Evolutionary conservation across 1,140 invertebrate genomes (phyloP), one percentile per base, ranked within the genome.

Genomic region (Akabosia matsudoensis): DNA sequence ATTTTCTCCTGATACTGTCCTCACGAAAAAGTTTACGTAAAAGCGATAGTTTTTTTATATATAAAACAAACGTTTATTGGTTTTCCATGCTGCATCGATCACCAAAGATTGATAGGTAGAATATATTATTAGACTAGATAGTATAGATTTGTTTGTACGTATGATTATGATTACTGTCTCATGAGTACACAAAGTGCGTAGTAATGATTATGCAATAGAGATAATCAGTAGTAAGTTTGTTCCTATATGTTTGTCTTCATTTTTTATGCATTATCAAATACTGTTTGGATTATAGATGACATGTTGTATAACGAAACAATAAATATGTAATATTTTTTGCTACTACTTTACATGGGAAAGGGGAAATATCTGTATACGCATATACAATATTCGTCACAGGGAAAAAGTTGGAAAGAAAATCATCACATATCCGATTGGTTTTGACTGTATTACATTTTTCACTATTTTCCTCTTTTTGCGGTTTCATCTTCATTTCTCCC

Each of bases 401-500:
- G 54, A 22, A 3, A 56, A 45, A 45, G 37, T 45, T 45, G 18
- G 24, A 61, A 22, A 61, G 54, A 61, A 22, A 67, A 67, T 67
- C n/a, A n/a, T n/a, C 61, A 67, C 61, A 67, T 67, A 67, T 67
- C 54, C 13, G 54, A 61, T 61, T 31, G 61, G 61, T 30, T 67
- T 67, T 28, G 61, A 30, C 28, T 30, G 7, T 7, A 16, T 22
- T 24, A 24, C 26, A 67, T 28, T 67, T 67, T 67, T 30, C 7
- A 67, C 30, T 28, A 30, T 67, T 67, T 67, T 31, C 61, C 30
- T 67, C 61, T 67, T 67, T 67, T 31, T 67, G 61, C 61, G 61
- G 61, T 67, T 67, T 67, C 61, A 67, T 67, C 61, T 67, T 67
- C 61, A 67, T 67, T 67, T 67, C 61, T 67, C 61, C 61, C 61